Percentiles rank a stretch among this genome's conserved stretches.
Evolutionary conservation across 2,113 vertebrate species (phyloP).

Genomic region (Scatophagus argus): DNA sequence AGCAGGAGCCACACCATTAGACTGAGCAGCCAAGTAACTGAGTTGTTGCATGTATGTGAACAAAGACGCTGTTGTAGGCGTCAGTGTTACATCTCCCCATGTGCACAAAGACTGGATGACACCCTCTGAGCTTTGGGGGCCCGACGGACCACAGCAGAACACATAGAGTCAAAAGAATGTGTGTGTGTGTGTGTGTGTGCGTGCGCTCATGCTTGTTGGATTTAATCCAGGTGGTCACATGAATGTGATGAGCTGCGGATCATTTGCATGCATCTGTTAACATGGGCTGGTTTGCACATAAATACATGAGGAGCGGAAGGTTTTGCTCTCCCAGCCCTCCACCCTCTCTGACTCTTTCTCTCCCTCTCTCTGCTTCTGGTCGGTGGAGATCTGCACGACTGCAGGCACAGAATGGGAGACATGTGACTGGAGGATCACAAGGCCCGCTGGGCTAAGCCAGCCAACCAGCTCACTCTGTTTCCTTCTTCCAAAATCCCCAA

Average conservation of each 20-base stretch:
- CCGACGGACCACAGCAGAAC: constrained; percentile 57
- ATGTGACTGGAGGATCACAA: constrained; percentile 80
- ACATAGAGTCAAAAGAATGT: constrained; percentile 27
- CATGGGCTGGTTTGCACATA: constrained; percentile 21
- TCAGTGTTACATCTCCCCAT: not conserved
- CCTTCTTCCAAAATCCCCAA: constrained; percentile 44
- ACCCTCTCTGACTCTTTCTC: constrained; percentile 1
- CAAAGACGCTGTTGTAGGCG: constrained; percentile 30
- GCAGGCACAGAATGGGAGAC: constrained; percentile 56
- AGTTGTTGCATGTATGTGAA: not conserved
- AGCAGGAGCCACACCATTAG: constrained; percentile 41
- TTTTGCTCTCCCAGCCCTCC: constrained; percentile 11
- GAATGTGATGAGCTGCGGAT: constrained; percentile 19
- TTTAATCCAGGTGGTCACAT: constrained; percentile 62
- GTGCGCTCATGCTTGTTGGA: constrained; percentile 49
- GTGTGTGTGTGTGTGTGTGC: constrained; percentile 24
- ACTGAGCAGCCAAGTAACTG: not conserved
- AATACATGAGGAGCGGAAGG: constrained; percentile 20
- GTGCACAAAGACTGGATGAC: constrained; percentile 33
- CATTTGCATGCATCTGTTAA: constrained; percentile 43
- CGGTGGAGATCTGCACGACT: constrained; percentile 37
- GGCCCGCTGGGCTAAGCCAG: constrained; percentile 44
- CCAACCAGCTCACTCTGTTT: constrained; percentile 43
- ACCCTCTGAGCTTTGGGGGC: constrained; percentile 62
- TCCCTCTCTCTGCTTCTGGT: constrained; percentile 25